Percentiles rank a stretch among this genome's conserved stretches.
phyloP scores from a whole-genome alignment of 2,888 invertebrate genomes.

The Atherix ibis region DNA sequence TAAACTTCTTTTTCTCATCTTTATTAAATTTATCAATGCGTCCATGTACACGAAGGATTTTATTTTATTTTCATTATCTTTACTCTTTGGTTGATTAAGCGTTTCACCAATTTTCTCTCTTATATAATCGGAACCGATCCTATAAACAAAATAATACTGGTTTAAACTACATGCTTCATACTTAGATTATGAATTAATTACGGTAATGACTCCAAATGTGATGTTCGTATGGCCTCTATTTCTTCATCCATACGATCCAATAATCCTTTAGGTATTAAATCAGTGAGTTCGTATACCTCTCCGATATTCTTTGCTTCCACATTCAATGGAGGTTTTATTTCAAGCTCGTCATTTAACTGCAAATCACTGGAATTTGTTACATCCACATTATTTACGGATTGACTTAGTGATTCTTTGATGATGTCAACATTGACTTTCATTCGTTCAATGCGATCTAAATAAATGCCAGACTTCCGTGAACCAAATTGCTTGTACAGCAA shows the following conservation, averaged over 20 bases:
- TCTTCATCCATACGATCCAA: slow-evolving; percentile 25
- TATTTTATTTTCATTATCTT: slow-evolving; percentile 16
- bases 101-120: slow-evolving; percentile 7
- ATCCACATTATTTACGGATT: slow-evolving; percentile 17
- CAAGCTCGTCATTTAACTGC: too few relatives aligned
- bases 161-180: background rate
- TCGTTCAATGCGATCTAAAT: slow-evolving; percentile 18
- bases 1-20: slow-evolving; percentile 17
- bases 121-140: slow-evolving; percentile 22
- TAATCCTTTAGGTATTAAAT: slow-evolving; percentile 21
- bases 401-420: slow-evolving; percentile 22
- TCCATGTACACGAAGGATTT: slow-evolving; percentile 29
- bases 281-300: slow-evolving; percentile 20
- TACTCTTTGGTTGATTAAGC: slow-evolving; percentile 7
- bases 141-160: slow-evolving; percentile 12
- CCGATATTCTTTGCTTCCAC: slow-evolving; percentile 18
- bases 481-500: slow-evolving; percentile 24
- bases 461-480: slow-evolving; percentile 21
- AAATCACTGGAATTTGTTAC: too few relatives aligned
- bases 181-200: slow-evolving; percentile 15
- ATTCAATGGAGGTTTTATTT: slow-evolving; percentile 23
- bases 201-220: slow-evolving; percentile 21
- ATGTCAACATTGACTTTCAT: slow-evolving; percentile 24
- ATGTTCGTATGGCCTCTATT: slow-evolving; percentile 18
- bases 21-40: slow-evolving; percentile 20